Evolutionary conservation across 2,888 invertebrate species (phyloP).

Genomic region (Nyleta sp.): DNA sequence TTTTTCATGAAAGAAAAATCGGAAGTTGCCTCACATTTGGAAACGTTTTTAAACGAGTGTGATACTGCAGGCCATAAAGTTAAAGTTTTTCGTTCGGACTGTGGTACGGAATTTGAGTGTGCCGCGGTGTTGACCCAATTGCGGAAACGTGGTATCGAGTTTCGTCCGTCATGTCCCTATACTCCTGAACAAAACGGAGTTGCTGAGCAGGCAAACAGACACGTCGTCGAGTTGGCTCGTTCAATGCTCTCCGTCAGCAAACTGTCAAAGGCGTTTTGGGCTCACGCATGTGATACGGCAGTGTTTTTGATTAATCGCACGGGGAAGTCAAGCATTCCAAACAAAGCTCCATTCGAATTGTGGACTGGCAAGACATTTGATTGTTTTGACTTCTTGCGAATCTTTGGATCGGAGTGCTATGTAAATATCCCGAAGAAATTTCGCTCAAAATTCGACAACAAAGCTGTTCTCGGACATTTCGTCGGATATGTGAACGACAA

Average conservation of each 20-base stretch:
- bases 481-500: conserved; percentile 35
- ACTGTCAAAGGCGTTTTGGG: conserved; percentile 38
- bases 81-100: conserved; percentile 65
- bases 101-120: conserved; percentile 64
- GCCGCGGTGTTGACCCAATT: conserved; percentile 6
- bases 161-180: conserved; percentile 40
- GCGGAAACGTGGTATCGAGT: conserved; percentile 28
- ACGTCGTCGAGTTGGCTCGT: conserved; percentile 44
- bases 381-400: conserved; percentile 54
- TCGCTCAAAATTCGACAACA: conserved; percentile 40
- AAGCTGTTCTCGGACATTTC: conserved; percentile 28
- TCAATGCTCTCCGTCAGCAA: conserved; percentile 44
- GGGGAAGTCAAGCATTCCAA: conserved; percentile 34
- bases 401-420: conserved; percentile 45
- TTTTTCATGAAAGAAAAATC: conserved; percentile 57
- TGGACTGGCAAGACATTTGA: conserved; percentile 47
- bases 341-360: conserved; percentile 44
- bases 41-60: conserved; percentile 67
- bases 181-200: conserved; percentile 47
- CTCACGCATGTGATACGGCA: conserved; percentile 48
- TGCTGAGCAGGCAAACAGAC: conserved; percentile 41
- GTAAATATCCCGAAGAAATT: conserved; percentile 58
- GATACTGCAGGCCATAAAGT: conserved; percentile 65
- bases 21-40: conserved; percentile 52
- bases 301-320: conserved; percentile 36